Evolutionary conservation across 2,888 invertebrate species (phyloP).

Genomic region (Saturnia japonica): DNA sequence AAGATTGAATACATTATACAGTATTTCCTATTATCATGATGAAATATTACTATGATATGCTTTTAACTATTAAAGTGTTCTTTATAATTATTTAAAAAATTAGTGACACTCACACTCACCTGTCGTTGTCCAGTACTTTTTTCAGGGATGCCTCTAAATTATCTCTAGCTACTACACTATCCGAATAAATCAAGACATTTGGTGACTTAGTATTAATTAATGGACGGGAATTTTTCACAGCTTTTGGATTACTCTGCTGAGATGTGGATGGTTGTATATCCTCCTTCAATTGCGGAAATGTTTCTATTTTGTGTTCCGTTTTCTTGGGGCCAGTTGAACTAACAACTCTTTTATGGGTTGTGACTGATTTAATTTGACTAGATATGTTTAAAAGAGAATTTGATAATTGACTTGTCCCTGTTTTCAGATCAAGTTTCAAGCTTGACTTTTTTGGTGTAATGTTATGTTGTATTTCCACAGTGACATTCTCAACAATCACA

Average conservation of each 20-base stretch:
- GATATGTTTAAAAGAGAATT: constrained; percentile 74
- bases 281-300: constrained; percentile 55
- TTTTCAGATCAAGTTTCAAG: constrained; percentile 71
- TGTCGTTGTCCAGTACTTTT: constrained; percentile 86
- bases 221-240: constrained; percentile 76
- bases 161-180: constrained; percentile 87
- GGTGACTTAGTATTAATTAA: constrained; percentile 86
- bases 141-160: constrained; percentile 87
- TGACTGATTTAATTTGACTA: constrained; percentile 77
- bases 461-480: constrained; percentile 77
- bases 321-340: constrained; percentile 75
- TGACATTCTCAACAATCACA: constrained; percentile 71
- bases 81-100: constrained; percentile 18
- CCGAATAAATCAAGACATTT: constrained; percentile 91
- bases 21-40: too few species aligned
- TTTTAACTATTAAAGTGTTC: too few species aligned
- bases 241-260: constrained; percentile 63
- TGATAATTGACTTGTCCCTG: constrained; percentile 71
- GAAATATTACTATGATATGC: too few species aligned
- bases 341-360: constrained; percentile 74
- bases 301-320: constrained; percentile 55
- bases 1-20: too few species aligned
- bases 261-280: constrained; percentile 51
- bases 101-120: constrained; percentile 73
- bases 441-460: constrained; percentile 77